A percentile compares a stretch with the other conserved stretches of the same genome.
phyloP scores from a whole-genome alignment of 2,888 invertebrate genomes.

The Omphaloscelis lunosa region DNA sequence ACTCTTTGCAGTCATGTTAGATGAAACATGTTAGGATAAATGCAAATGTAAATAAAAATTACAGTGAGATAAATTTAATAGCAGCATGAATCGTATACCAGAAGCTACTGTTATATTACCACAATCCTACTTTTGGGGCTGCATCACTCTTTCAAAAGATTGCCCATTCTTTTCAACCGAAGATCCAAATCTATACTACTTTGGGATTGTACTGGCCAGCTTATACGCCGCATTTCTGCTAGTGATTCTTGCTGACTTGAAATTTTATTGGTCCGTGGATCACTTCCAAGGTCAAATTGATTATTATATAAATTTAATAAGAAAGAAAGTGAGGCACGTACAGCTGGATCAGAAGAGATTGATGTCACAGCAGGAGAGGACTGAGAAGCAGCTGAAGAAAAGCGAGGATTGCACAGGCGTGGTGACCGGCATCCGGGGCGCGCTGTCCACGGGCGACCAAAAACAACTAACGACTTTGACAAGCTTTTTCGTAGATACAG shows the following conservation, averaged over 20 bases:
- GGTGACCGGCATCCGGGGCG: conserved; percentile 75
- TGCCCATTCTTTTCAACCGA: conserved; percentile 78
- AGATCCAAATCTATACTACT: conserved; percentile 81
- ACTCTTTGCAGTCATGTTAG: conserved; percentile 19
- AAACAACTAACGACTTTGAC: conserved; percentile 60
- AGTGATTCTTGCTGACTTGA: conserved; percentile 78
- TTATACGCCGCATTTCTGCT: conserved; percentile 79
- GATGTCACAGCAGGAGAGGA: conserved; percentile 77
- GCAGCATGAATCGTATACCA: conserved; percentile 69
- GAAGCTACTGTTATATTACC: conserved; percentile 53
- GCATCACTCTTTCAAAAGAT: conserved; percentile 78
- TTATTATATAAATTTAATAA: conserved; percentile 77
- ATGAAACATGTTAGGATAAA: conserved; percentile 32
- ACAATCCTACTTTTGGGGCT: conserved; percentile 83
- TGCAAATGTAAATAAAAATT: conserved; percentile 38
- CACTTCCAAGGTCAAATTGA: conserved; percentile 78
- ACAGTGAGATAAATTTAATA: conserved; percentile 40
- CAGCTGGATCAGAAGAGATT: conserved; percentile 78
- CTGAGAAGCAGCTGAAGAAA: conserved; percentile 77
- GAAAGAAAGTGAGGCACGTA: conserved; percentile 78
- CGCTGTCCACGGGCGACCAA: conserved; percentile 63
- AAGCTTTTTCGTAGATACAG: conserved; percentile 47
- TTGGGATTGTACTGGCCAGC: conserved; percentile 73
- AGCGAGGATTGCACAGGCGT: conserved; percentile 74
- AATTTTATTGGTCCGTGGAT: conserved; percentile 82